Evolutionary conservation across 2,797 vertebrate genomes (phyloP), one percentile per base, ranked within the genome.

Genomic region (Schizothorax lantsangensis): DNA sequence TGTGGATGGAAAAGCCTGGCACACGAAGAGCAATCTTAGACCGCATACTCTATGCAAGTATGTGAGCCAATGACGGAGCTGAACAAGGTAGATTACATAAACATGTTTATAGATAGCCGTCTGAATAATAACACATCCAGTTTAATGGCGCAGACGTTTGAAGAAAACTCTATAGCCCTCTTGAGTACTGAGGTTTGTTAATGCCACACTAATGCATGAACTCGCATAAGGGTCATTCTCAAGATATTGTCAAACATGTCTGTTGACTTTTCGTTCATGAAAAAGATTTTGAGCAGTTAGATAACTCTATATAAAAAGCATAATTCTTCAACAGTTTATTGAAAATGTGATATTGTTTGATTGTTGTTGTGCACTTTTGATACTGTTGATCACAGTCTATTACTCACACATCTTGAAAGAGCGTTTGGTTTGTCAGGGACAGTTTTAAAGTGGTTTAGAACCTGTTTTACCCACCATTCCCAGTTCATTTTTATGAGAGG

Each of bases 1-100:
- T 77, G 75, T 77, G 57, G 54, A 66, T 57, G 72, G 33, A 82
- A 21, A 82, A 81, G 47, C 19, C 40, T 66, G 26, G 59, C 6
- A 43, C 59, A 66, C 30, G 10, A 33, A 81, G 43, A 49, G 62
- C 79, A 81, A 23, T 81, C 62, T 68, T 81, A 68, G 59, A 23
- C 26, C 4, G 6, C 26, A 47, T 49, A 36, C 79, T 80, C 79
- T 19, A 49, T 81, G 43, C 78, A 79, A 45, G 15, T 26, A 30
- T 43, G 38, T 19, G 5, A 62, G 23, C 6, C 12, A 26, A 40
- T 26, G 36, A 57, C 0, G 7, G 36, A 38, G 33, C 6, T 78
- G 33, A 59, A 40, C 33, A 59, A n/a, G 52, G 21, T n/a, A 38
- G 19, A 75, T 59, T 19, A 64, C 36, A n/a, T 45, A n/a, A 73